A percentile compares a stretch with the other conserved stretches of the same genome.
These are phyloP conservation scores for Octopus sinensis DNA, from an alignment of 1,140 invertebrate genomes.

Conservation along the genomic window DNA sequence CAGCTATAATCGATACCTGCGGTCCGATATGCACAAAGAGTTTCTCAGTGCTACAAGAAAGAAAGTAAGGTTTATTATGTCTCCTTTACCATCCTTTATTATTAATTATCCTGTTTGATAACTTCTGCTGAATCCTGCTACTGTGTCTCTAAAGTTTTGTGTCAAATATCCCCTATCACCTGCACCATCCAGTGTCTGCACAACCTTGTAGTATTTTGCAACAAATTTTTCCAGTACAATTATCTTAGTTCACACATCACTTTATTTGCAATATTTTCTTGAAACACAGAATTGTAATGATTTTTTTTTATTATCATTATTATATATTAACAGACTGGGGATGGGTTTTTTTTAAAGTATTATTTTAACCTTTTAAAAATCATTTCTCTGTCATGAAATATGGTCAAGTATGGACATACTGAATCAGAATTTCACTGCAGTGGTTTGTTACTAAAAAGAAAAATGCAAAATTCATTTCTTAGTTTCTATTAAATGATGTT, in stretches of 20 bases:
- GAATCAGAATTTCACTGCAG: too few relatives aligned
- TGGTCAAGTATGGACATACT: too few relatives aligned
- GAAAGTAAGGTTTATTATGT: constrained; percentile 55
- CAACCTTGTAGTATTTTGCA: background rate
- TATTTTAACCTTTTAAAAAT: too few relatives aligned
- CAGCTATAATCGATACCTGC: constrained; percentile 93
- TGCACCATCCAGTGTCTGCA: background rate
- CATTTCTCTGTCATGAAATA: too few relatives aligned
- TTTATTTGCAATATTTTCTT: background rate
- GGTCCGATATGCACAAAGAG: constrained; percentile 99
- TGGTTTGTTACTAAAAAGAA: too few relatives aligned
- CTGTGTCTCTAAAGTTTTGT: background rate
- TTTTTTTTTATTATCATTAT: too few relatives aligned
- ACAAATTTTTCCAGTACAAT: background rate
- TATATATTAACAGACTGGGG: too few relatives aligned
- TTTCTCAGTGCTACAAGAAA: constrained; percentile 92
- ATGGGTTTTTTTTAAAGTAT: too few relatives aligned
- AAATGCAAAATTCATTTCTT: too few relatives aligned
- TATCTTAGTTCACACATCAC: background rate
- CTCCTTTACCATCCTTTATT: background rate
- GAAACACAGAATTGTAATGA: too few relatives aligned
- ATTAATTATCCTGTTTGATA: background rate
- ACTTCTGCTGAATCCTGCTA: background rate
- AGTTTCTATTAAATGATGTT: background rate
- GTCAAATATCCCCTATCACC: background rate